Base-by-base conservation (phyloP, 1,140 invertebrate species). In the Eciton burchellii region DNA sequence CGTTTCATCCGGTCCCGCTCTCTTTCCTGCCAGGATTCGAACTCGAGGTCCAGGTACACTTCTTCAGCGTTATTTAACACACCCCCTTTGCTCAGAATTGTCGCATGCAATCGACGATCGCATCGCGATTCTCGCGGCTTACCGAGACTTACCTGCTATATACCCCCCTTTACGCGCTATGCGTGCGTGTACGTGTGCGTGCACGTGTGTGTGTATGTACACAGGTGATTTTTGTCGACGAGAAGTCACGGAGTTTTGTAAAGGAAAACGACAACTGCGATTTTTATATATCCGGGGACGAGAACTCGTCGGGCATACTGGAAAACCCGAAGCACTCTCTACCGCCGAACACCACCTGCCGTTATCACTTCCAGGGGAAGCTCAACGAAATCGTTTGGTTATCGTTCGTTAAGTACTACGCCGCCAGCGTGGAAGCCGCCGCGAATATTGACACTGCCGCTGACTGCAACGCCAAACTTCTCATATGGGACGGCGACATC, bases 341-440 rank as follows among this genome's bases (percentile, higher is more conserved):
- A 60, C 96, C 97, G 0, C 96, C 97, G 0, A 98, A 98, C 91
- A 98, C 97, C 0, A 98, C 97, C 0, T 98, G 97, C 90, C 93
- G 94, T 21, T 96, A 95, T 87, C 93, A 94, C 71, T 95, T 96
- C 81, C 94, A 96, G 92, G 97, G 97, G 16, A 95, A 96, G 57
- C 93, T 95, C 16, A 95, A 96, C 79, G 97, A 97, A 92, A 96
- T 97, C 62, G 96, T 98, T 19, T 98, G 97, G 97, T 95, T 97
- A 77, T 97, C 97, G 1, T 97, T 98, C 88, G 95, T 97, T 89
- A 97, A 97, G 91, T 97, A 97, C 89, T 96, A 97, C 91, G 96
- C 96, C 1, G 95, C 96, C 4, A 95, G 94, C 26, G 95, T 95
- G 0, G 96, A 97, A 85, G 93, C 94, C 4, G 94, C 95, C 0